These are phyloP conservation scores for Trichoplusia ni DNA, from an alignment of 1,140 invertebrate genomes.

Conservation along the genomic window DNA sequence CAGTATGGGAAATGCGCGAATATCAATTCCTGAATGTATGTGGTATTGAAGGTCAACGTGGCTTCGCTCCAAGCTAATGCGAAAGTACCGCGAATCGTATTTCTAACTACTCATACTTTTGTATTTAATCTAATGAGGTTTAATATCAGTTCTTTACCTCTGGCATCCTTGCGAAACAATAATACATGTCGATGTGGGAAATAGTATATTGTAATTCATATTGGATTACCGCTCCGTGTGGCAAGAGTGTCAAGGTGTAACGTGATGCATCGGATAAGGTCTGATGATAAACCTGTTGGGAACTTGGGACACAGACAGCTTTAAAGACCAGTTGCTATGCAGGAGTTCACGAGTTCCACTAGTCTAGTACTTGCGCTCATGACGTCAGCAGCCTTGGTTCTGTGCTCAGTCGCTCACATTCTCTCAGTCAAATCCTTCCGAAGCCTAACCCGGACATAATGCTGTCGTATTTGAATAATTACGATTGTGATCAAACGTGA, in stretches of 20 bases:
- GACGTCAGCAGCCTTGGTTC: slow-evolving; percentile 37
- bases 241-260: slow-evolving; percentile 62
- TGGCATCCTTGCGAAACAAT: slow-evolving; percentile 19
- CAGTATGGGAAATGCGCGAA: too few species aligned
- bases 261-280: slow-evolving; percentile 43
- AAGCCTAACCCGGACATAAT: slow-evolving; percentile 10
- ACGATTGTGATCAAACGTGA: slow-evolving; percentile 12
- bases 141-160: neutral
- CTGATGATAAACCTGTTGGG: neutral
- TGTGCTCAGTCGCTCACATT: too few species aligned
- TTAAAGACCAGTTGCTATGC: neutral
- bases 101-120: too few species aligned
- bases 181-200: slow-evolving; percentile 44
- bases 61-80: too few species aligned
- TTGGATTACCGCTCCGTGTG: slow-evolving; percentile 55
- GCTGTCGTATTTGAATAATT: neutral
- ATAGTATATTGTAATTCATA: slow-evolving; percentile 52
- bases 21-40: too few species aligned
- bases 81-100: neutral
- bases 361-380: neutral
- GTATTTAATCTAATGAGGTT: neutral
- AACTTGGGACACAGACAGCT: too few species aligned
- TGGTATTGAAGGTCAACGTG: too few species aligned
- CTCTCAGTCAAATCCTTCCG: slow-evolving; percentile 26
- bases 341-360: slow-evolving; percentile 4